Evolutionary conservation across 1,140 invertebrate genomes (phyloP), one percentile per base, ranked within the genome.

Genomic region (Dryas iulia): DNA sequence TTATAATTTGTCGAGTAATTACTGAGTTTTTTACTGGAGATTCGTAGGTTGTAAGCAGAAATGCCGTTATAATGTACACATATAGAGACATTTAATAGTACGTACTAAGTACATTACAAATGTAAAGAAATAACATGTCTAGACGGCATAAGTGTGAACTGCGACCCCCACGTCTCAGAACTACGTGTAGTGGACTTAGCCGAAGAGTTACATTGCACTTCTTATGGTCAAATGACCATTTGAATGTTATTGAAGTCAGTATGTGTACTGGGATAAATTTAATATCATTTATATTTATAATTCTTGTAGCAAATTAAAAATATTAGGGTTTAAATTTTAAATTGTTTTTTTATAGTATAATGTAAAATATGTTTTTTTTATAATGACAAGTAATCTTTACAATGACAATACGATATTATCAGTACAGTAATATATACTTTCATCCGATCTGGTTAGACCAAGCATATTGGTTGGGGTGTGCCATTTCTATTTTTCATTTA

Each of bases 121-220:
- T 26, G 25, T 30, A 47, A 59, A 59, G 53, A 61, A 68, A 62
- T 62, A 61, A 59, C 59, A 47, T 53, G 63, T 66, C 72, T 69
- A 73, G 72, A 73, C 64, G 31, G 35, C 64, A 24, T 73, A 73
- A 70, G 30, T 59, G 31, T 62, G 59, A 66, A 70, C 67, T 73
- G 47, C 47, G 68, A 73, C 72, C 68, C 31, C 47, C 39, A 64
- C 64, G 60, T 66, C 58, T 59, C 39, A 14, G 31, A 18, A 28
- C 14, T 58, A 52, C n/a, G 64, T 52, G 25, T 30, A 14, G 65
- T 35, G 23, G 53, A 64, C 53, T 21, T 60, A 12, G n/a, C 23
- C 12, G 14, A 59, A 66, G 25, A 47, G 25, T 26, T 67, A 52
- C 31, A 28, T 31, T 58, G 63, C 31, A 66, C n/a, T 59, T 53